phyloP scores from a whole-genome alignment of 2,113 vertebrate species.

The Telmatochromis sp. region DNA sequence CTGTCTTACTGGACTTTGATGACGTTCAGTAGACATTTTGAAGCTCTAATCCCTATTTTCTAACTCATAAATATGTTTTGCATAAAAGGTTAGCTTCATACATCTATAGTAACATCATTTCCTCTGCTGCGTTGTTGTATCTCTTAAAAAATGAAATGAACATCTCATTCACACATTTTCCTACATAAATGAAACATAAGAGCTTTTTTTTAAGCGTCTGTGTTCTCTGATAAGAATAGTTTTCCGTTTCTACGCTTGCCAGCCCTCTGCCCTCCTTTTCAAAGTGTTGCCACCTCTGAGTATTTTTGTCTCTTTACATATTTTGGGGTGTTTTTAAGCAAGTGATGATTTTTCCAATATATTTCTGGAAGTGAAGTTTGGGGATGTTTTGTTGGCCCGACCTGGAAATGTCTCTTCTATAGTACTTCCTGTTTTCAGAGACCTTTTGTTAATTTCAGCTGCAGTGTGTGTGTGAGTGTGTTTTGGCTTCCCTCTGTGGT shows the following conservation, averaged over 20 bases:
- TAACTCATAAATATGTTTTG: background rate
- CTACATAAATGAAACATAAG: background rate
- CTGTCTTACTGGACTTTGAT: background rate
- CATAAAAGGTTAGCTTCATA: background rate
- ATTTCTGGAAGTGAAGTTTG: conserved; percentile 16
- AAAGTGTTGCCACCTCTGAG: background rate
- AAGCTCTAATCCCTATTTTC: background rate
- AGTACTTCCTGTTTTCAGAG: conserved; percentile 61
- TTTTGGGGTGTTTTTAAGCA: background rate
- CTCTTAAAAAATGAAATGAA: background rate
- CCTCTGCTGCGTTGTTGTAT: background rate
- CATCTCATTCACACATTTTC: background rate
- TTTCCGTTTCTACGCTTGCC: background rate
- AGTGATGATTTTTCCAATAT: background rate
- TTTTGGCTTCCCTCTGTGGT: background rate
- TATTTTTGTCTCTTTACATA: background rate
- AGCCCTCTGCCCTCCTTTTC: background rate
- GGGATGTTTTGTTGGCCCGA: conserved; percentile 39
- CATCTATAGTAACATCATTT: background rate
- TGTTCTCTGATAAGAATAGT: background rate
- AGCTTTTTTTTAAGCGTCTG: background rate
- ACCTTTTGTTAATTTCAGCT: conserved; percentile 36
- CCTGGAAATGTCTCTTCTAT: conserved; percentile 53
- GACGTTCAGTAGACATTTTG: background rate
- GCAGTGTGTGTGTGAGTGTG: background rate